phyloP scores from a whole-genome alignment of 2,888 invertebrate species.

The Synergus japonicus region DNA sequence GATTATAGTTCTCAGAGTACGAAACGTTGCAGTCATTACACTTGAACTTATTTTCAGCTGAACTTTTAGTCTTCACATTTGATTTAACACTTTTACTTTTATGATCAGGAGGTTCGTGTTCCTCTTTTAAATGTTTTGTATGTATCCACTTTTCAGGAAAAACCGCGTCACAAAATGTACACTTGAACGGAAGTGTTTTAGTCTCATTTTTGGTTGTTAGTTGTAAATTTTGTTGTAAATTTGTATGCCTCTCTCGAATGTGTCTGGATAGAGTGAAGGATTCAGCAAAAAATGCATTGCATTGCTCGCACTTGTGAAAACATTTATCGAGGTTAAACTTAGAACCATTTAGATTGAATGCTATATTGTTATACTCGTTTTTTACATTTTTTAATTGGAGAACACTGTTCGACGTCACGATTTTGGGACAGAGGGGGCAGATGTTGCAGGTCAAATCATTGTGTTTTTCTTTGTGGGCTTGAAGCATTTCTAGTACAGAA shows the following conservation, averaged over 20 bases:
- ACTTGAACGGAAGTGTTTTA: background rate
- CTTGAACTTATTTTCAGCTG: constrained; percentile 25
- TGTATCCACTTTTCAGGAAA: background rate
- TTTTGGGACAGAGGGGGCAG: background rate
- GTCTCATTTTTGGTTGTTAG: too few species aligned
- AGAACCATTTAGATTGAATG: background rate
- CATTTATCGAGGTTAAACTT: background rate
- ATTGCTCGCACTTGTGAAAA: constrained; percentile 1
- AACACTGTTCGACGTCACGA: too few species aligned
- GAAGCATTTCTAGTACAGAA: constrained; percentile 46
- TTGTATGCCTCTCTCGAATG: background rate
- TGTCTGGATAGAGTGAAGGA: constrained; percentile 12
- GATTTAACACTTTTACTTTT: background rate
- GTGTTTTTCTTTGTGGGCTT: constrained; percentile 51
- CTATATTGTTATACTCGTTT: background rate
- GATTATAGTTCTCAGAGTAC: constrained; percentile 44
- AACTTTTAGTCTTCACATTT: background rate
- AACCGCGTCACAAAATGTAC: background rate
- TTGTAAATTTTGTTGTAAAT: background rate
- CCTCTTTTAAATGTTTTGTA: background rate
- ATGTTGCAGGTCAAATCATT: background rate
- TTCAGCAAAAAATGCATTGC: constrained; percentile 26
- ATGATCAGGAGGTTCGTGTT: background rate
- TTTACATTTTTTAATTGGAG: background rate
- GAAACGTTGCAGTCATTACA: constrained; percentile 48